Base-by-base conservation (phyloP, 2,888 invertebrate species). In the Sinohyriopsis cumingii region DNA sequence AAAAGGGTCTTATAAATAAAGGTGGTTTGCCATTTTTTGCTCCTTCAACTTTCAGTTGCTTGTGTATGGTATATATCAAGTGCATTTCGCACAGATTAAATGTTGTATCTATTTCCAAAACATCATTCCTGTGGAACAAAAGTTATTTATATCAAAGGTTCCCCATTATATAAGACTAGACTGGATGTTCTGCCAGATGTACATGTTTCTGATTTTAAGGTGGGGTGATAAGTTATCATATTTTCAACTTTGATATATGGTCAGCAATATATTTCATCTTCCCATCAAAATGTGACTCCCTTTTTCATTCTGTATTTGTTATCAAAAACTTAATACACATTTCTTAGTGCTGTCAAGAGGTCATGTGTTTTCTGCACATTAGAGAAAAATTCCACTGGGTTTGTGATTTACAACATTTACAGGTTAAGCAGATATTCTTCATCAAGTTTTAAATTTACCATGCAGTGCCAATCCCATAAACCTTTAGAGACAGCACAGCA, bases 391-490 rank as follows among this genome's bases (percentile, higher is more conserved):
- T 20, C 53, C 19, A n/a, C 55, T 63, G 54, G 72, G 68, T 65
- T 65, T 72, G 4, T 55, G 22, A 18, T 56, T 12, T 59, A 72
- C 65, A 59, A 72, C 72, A 55, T 56, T 55, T 15, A 33, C 59
- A 53, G 71, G 72, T 18, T 69, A 18, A 70, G n/a, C 18, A 69
- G 9, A 53, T 71, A 69, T 20, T 69, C 69, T 19, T 33, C 19
- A 5, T 28, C n/a, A 20, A 7, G 20, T 24, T 25, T 66, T 65
- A n/a, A 65, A 63, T 28, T 67, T 67, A 7, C 65, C 72, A 55
- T 72, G 69, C 20, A 72, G 66, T 59, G 57, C 69, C 20, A 72
- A 59, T 20, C 69, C 73, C 1, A 73, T 69, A 60, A 64, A 77
- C 18, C 56, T 59, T 0, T 73, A 73, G 68, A 69, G 25, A 76